phyloP scores from a whole-genome alignment of 2,113 vertebrate species.

The Chloropsis hardwickii region DNA sequence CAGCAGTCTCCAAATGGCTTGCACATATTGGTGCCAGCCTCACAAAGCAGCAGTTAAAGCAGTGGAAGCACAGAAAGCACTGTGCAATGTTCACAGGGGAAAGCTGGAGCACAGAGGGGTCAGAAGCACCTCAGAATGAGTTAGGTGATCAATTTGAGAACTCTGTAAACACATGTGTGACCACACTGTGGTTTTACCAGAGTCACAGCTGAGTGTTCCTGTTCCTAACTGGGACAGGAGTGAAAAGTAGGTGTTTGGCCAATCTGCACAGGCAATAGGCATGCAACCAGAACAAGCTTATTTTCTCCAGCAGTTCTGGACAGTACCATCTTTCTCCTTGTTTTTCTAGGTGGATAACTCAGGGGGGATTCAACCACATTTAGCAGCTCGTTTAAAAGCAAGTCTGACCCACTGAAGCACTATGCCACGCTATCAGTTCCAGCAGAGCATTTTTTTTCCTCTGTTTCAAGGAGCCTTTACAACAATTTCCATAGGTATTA shows the following conservation, averaged over 20 bases:
- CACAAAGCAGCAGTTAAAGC: not conserved
- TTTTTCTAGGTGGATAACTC: not conserved
- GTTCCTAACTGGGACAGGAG: not conserved
- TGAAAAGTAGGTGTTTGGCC: not conserved
- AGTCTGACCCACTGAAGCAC: not conserved
- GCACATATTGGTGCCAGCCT: not conserved
- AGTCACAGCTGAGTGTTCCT: not conserved
- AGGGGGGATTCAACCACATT: not conserved
- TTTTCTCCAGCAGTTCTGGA: not conserved
- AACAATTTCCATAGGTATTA: not conserved
- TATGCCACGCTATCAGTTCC: not conserved
- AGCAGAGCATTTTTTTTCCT: not conserved
- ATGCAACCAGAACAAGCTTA: not conserved
- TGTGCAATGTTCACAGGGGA: not conserved
- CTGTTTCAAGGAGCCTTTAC: not conserved
- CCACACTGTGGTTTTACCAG: not conserved
- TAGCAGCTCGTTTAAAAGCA: not conserved
- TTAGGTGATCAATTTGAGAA: not conserved
- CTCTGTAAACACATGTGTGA: not conserved
- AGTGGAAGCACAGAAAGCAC: not conserved
- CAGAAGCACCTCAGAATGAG: not conserved
- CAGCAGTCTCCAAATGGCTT: not conserved
- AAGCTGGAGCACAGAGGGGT: not conserved
- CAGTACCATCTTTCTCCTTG: not conserved
- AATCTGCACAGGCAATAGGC: not conserved